Evolutionary conservation across 2,113 vertebrate genomes (phyloP).

Genomic region (Microtus ochrogaster): DNA sequence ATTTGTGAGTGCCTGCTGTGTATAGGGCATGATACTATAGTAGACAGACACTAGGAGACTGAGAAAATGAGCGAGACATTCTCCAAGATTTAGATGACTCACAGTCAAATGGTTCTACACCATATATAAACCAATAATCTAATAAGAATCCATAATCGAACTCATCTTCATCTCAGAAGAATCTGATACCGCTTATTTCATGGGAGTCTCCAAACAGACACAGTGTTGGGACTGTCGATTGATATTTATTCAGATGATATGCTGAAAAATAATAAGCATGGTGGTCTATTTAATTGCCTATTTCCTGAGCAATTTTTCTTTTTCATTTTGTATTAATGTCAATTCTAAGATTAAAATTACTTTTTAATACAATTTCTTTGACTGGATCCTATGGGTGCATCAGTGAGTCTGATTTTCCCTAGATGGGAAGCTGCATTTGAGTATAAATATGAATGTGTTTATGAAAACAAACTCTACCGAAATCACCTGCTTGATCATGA

Average conservation of each 20-base stretch:
- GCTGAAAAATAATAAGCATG: slow-evolving; percentile 48
- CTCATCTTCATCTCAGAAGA: slow-evolving; percentile 17
- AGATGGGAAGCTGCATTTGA: neutral
- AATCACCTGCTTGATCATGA: slow-evolving; percentile 85
- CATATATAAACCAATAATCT: slow-evolving; percentile 41
- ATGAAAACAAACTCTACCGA: slow-evolving; percentile 78
- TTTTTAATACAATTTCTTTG: slow-evolving; percentile 28
- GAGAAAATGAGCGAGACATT: neutral
- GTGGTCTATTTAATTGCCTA: slow-evolving; percentile 49
- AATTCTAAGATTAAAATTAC: slow-evolving; percentile 57
- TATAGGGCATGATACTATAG: neutral
- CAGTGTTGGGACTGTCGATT: neutral
- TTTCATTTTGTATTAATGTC: slow-evolving; percentile 54
- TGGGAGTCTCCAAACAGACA: neutral
- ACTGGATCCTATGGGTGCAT: slow-evolving; percentile 72
- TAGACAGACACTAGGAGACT: neutral
- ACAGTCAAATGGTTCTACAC: neutral
- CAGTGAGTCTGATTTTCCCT: slow-evolving; percentile 70
- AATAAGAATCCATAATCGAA: slow-evolving; percentile 57
- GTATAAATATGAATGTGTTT: neutral
- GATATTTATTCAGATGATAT: slow-evolving; percentile 55
- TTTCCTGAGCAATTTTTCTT: slow-evolving; percentile 54
- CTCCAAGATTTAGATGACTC: slow-evolving; percentile 9
- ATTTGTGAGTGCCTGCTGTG: neutral
- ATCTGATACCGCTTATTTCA: slow-evolving; percentile 47